Base-by-base conservation (phyloP, 2,113 vertebrate genomes). In the Macquaria australasica region DNA sequence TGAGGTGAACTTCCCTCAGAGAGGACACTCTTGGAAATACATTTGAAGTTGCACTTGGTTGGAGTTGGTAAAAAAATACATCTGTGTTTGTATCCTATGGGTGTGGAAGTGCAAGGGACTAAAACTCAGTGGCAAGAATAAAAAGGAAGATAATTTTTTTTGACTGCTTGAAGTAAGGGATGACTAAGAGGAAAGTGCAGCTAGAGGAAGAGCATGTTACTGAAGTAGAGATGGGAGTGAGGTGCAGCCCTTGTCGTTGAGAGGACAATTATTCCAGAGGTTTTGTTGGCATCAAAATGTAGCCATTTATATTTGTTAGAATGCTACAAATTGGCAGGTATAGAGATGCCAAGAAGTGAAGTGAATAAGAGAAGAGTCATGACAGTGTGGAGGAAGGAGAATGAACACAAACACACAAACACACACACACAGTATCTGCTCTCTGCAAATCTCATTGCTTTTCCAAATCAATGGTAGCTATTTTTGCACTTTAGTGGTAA, bases 231-330 rank as follows among this genome's bases (percentile, higher is more conserved):
- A 66, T 78, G 31, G 37, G 56, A 53, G 63, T 63, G 28, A 72
- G 51, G 21, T 71, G 10, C 25, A 63, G 75, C 62, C 64, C 72
- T 86, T 88, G 55, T 79, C n/a, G 48, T 23, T 45, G 62, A 84
- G 56, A 82, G 71, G 55, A 81, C 74, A 87, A 41, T 78, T 74
- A 81, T 50, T 56, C 23, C 68, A 51, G 73, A 72, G 39, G 67
- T 79, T 76, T 82, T 82, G 59, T 60, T 86, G 79, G 79, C 59
- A 74, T 59, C 53, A 58, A 63, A 70, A 66, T 48, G 58, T 16
- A 37, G 15, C 43, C 31, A 79, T 87, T 85, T 87, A 31, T 87
- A 58, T 91, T 77, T 83, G 64, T 79, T 85, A 82, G 15, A 83
- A 76, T 43, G 55, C 58, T 70, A 50, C 79, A 81, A 87, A 78